A percentile compares a stretch with the other conserved stretches of the same genome.
Conservation (phyloP, 2,888 invertebrate genomes). For the Drosophila algonquin region DNA sequence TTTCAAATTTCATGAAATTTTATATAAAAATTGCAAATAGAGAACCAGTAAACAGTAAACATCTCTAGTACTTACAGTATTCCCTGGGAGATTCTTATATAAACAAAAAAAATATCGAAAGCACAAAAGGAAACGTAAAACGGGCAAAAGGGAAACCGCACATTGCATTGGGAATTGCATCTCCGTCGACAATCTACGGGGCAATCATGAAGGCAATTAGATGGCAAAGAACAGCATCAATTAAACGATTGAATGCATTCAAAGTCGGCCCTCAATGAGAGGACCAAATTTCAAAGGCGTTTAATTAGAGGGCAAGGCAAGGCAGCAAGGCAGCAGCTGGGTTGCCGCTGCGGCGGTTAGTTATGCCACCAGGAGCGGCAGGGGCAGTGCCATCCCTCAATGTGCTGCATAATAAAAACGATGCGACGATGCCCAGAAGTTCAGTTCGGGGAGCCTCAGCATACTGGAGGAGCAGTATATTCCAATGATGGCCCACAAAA, state of each 20-base stretch:
- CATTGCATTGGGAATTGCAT: slow-evolving; percentile 2
- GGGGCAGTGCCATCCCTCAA: slow-evolving; percentile 5
- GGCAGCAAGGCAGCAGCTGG: neutral
- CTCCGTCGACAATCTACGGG: neutral
- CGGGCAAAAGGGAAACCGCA: neutral
- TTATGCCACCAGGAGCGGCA: slow-evolving; percentile 10
- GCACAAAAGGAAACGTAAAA: neutral
- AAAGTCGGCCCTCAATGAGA: slow-evolving; percentile 15
- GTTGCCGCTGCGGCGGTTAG: slow-evolving; percentile 11
- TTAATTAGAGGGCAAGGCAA: slow-evolving; percentile 49
- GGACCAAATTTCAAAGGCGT: slow-evolving; percentile 33
- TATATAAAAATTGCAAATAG: neutral
- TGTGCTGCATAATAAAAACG: slow-evolving; percentile 34
- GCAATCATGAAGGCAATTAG: slow-evolving; percentile 21
- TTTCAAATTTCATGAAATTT: neutral
- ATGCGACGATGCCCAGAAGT: slow-evolving; percentile 16
- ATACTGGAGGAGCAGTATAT: slow-evolving; percentile 5
- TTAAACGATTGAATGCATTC: slow-evolving; percentile 31
- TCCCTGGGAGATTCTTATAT: neutral
- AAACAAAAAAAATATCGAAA: neutral
- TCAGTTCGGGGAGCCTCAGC: slow-evolving; percentile 30
- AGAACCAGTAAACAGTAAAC: neutral
- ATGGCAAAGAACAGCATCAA: slow-evolving; percentile 27
- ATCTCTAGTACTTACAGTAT: neutral
- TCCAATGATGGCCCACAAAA: neutral